These are phyloP conservation scores for Lutjanus erythropterus DNA, from an alignment of 2,113 vertebrate species.

Conservation along the genomic window DNA sequence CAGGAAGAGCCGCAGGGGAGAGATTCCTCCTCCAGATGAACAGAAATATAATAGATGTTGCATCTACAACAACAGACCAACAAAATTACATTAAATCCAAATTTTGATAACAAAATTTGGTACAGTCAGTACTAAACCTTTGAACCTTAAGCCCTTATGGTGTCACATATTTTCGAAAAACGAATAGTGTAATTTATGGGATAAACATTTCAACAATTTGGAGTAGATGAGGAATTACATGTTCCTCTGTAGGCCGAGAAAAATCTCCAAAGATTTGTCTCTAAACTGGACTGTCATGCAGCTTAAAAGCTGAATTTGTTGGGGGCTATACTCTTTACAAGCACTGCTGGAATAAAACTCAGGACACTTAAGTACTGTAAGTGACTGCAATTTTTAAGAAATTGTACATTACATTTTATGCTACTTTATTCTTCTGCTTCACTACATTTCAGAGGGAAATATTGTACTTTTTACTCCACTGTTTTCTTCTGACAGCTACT, in stretches of 20 bases:
- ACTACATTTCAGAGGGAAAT: not conserved
- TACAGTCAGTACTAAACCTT: too few relatives aligned
- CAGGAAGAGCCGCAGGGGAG: too few relatives aligned
- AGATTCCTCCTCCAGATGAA: too few relatives aligned
- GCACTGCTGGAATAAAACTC: not conserved
- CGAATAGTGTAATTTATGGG: not conserved
- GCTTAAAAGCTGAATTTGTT: not conserved
- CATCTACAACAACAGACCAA: too few relatives aligned
- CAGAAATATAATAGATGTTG: too few relatives aligned
- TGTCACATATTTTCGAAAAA: not conserved
- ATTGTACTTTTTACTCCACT: not conserved
- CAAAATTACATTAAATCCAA: too few relatives aligned
- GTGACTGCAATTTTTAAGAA: not conserved
- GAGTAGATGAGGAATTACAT: not conserved
- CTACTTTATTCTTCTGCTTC: not conserved
- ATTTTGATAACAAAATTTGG: too few relatives aligned
- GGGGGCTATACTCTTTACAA: not conserved
- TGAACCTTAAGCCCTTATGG: not conserved
- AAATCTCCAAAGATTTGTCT: not conserved
- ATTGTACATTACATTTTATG: not conserved
- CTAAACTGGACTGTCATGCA: not conserved
- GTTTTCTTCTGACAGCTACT: not conserved
- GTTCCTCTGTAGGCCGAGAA: not conserved
- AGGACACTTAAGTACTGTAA: constrained; percentile 1
- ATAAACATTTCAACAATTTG: not conserved